Evolutionary conservation across 2,797 vertebrate genomes (phyloP).

Genomic region (Pseudopleuronectes americanus): DNA sequence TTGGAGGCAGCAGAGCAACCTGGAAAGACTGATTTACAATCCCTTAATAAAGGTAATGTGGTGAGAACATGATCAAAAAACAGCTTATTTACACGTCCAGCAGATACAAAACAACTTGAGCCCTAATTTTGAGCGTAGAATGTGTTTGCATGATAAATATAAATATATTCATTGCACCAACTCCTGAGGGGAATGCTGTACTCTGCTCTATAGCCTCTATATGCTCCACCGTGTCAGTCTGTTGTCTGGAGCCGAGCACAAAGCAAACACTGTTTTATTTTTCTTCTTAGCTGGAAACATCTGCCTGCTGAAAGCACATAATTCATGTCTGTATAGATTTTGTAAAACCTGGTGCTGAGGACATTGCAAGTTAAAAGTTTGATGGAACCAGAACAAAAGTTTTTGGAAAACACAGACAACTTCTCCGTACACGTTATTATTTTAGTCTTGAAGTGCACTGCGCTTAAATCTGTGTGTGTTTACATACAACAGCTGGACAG

Average conservation of each 20-base stretch:
- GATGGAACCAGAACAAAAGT: background rate
- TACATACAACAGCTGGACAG: conserved; percentile 37
- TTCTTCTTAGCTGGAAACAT: too few relatives aligned
- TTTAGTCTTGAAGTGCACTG: background rate
- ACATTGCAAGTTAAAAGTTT: background rate
- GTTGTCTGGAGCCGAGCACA: background rate
- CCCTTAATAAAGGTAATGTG: background rate
- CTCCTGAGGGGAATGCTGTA: background rate
- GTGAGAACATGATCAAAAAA: background rate
- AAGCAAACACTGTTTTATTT: background rate
- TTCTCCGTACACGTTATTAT: conserved; percentile 12
- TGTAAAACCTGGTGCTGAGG: too few relatives aligned
- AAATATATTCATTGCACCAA: background rate
- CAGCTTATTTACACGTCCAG: background rate
- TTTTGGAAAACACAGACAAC: background rate
- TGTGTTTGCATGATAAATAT: background rate
- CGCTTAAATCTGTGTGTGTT: conserved; percentile 21
- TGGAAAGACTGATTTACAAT: background rate
- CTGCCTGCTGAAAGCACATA: too few relatives aligned
- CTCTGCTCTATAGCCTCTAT: background rate
- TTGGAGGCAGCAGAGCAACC: conserved; percentile 15
- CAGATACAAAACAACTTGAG: background rate
- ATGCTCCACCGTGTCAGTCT: background rate
- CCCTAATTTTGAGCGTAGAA: background rate
- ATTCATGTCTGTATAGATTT: too few relatives aligned